phyloP scores from a whole-genome alignment of 2,113 vertebrate genomes.

The Phainopepla nitens region DNA sequence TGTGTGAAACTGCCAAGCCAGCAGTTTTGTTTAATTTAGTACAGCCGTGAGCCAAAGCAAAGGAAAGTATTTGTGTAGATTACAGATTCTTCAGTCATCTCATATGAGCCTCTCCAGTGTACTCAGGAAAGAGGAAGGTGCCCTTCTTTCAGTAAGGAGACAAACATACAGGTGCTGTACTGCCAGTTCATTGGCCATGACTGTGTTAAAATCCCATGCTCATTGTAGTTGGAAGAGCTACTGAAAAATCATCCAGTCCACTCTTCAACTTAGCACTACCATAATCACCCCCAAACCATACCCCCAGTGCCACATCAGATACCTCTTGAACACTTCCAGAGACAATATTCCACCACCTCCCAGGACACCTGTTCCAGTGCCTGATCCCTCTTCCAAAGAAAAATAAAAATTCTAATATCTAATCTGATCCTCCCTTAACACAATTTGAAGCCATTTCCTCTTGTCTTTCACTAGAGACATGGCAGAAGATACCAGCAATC shows the following conservation, averaged over 20 bases:
- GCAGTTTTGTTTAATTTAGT: neutral
- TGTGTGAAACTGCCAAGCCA: neutral
- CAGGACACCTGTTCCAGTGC: neutral
- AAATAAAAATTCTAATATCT: neutral
- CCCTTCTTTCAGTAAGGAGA: neutral
- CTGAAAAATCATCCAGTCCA: neutral
- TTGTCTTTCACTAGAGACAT: rapidly evolving
- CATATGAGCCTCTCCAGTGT: neutral
- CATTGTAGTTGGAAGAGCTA: neutral
- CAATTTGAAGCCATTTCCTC: neutral
- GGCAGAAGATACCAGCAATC: neutral
- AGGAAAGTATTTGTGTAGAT: neutral
- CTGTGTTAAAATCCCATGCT: neutral
- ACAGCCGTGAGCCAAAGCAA: neutral
- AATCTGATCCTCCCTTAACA: neutral
- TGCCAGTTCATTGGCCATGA: neutral
- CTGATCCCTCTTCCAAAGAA: neutral
- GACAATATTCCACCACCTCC: neutral
- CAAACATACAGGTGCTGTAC: neutral
- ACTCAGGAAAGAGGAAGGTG: neutral
- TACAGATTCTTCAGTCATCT: neutral
- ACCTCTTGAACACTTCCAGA: neutral
- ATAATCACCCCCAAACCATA: neutral
- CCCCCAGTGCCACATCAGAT: neutral
- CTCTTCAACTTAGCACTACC: neutral